A percentile compares a stretch with the other conserved stretches of the same genome.
Conservation (phyloP, 2,888 invertebrate genomes). For the Chromoteleia sp. region DNA sequence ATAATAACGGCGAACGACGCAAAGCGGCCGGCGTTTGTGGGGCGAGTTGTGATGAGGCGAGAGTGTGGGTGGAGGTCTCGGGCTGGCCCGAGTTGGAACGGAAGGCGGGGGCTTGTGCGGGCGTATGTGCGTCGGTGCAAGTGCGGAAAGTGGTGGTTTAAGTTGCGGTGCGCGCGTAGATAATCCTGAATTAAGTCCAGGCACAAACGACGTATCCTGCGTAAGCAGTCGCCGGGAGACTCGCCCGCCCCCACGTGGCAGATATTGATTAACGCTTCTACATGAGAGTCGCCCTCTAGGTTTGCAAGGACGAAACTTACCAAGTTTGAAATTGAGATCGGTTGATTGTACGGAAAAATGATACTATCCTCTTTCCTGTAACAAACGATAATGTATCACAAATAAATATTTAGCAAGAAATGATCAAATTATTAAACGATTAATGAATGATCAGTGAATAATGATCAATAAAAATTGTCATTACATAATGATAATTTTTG, state of each 20-base stretch:
- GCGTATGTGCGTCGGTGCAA: too few species aligned
- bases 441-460: too few species aligned
- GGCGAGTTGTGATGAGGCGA: too few species aligned
- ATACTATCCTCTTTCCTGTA: slow-evolving; percentile 89
- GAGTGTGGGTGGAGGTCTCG: too few species aligned
- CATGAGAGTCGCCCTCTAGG: slow-evolving; percentile 85
- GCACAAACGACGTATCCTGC: slow-evolving; percentile 79
- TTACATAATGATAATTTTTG: too few species aligned
- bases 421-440: too few species aligned
- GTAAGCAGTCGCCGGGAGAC: slow-evolving; percentile 78
- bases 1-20: too few species aligned
- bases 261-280: slow-evolving; percentile 81
- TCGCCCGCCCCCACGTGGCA: slow-evolving; percentile 80
- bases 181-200: slow-evolving; percentile 80
- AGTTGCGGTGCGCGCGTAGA: slow-evolving; percentile 76
- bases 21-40: too few species aligned
- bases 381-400: slow-evolving; percentile 38
- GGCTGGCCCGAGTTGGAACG: too few species aligned
- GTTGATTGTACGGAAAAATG: slow-evolving; percentile 88
- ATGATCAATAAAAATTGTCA: too few species aligned
- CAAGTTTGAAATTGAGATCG: slow-evolving; percentile 88
- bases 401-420: neutral
- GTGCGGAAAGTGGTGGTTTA: slow-evolving; percentile 77
- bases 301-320: slow-evolving; percentile 91
- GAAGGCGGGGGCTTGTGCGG: too few species aligned